Conservation (phyloP, 2,888 invertebrate species). For the Cylindroiulus punctatus region DNA sequence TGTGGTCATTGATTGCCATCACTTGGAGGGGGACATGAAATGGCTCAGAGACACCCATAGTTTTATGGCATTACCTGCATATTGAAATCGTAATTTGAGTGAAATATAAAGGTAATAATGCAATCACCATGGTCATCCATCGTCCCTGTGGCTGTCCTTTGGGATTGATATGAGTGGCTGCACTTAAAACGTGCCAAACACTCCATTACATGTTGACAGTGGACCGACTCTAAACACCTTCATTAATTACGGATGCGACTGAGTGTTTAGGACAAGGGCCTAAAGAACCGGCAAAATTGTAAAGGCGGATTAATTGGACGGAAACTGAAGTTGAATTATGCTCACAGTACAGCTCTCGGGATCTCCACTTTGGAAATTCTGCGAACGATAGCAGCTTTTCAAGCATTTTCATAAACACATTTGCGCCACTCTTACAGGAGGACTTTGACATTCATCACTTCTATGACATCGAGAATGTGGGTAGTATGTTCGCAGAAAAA, state of each 20-base stretch:
- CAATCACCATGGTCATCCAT: no score
- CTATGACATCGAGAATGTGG: neutral
- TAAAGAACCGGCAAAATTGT: neutral
- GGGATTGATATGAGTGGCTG: neutral
- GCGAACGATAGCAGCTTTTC: neutral
- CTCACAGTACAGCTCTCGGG: neutral
- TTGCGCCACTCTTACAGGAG: neutral
- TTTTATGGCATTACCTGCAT: no score
- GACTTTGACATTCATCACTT: neutral
- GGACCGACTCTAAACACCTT: neutral
- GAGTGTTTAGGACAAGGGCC: neutral
- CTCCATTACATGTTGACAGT: constrained; percentile 1
- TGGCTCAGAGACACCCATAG: no score
- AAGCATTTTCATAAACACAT: neutral
- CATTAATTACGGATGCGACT: neutral
- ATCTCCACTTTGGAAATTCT: neutral
- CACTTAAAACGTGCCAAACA: neutral
- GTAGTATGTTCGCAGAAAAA: no score
- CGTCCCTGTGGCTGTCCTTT: no score
- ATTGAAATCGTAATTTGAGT: no score
- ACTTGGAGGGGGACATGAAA: no score
- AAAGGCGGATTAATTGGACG: constrained; percentile 8
- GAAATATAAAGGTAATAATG: no score
- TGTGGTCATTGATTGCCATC: no score
- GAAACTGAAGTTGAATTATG: neutral